Evolutionary conservation across 2,888 invertebrate genomes (phyloP), one percentile per base, ranked within the genome.

Genomic region (Daptonema setosum): DNA sequence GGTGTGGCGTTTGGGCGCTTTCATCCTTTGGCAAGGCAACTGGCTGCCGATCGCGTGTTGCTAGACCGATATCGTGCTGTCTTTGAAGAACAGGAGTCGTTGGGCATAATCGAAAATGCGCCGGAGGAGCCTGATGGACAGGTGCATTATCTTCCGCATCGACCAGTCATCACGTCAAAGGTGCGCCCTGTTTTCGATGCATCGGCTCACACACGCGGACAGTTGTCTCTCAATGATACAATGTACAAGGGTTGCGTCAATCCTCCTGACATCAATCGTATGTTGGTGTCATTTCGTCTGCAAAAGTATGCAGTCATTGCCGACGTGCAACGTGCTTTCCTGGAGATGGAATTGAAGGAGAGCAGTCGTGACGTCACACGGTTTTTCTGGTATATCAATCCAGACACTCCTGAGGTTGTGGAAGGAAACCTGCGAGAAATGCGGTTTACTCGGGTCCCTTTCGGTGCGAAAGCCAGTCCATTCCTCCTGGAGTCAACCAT

Each of bases 131-230:
- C 35, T 8, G 35, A 35, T 11, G 35, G 35, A 35, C 17, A 11
- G 35, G 47, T 57, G 22, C 61, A 61, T 47, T 63, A 61, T 51
- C 28, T 63, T 0, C 54, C 60, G 14, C 63, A 63, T 41, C 64
- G 60, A 2, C 57, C 60, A 1, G 59, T 64, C 14, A 54, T 59
- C 1, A 60, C 57, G 1, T 64, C 64, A 1, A 62, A 63, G 35
- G 52, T 62, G 0, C 54, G 64, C 1, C 59, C 63, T n/a, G 64
- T 64, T 1, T 61, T 41, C n/a, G 63, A 64, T 52, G 64, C 57
- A 1, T 60, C 60, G 1, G 60, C 63, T 0, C 17, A 24, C 41
- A 1, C 14, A 2, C 52, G 41, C 1, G 22, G 29, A 1, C 17
- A 20, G 0, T n/a, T n/a, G n/a, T 59, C 57, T 1, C 56, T 64